These are phyloP conservation scores for Belgica antarctica DNA, from an alignment of 2,888 invertebrate species.

Conservation along the genomic window DNA sequence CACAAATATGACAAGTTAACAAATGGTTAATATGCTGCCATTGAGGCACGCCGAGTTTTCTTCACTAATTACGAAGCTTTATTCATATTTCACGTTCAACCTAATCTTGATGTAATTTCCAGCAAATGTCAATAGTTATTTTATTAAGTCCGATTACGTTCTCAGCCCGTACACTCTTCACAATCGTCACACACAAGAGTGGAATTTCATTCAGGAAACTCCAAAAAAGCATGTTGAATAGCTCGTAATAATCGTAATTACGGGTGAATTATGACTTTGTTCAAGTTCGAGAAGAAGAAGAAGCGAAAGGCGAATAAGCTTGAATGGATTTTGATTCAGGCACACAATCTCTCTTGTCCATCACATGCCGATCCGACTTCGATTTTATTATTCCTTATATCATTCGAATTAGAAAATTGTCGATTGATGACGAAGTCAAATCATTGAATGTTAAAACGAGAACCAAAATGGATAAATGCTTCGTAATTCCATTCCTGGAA, in stretches of 20 bases:
- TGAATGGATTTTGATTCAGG: not conserved
- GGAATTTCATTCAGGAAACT: slow-evolving; percentile 27
- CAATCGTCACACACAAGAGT: not conserved
- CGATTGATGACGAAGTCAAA: slow-evolving; percentile 39
- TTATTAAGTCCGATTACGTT: slow-evolving; percentile 33
- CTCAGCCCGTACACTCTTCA: too few species aligned
- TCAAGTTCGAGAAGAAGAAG: not conserved
- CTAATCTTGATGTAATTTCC: slow-evolving; percentile 34
- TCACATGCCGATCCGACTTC: slow-evolving; percentile 8
- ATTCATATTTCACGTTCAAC: not conserved
- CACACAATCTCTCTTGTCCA: slow-evolving; percentile 26
- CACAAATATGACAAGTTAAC: slow-evolving; percentile 37
- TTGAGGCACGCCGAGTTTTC: slow-evolving; percentile 6
- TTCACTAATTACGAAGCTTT: slow-evolving; percentile 37
- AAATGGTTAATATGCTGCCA: slow-evolving; percentile 36
- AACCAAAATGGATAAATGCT: too few species aligned
- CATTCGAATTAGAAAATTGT: slow-evolving; percentile 30
- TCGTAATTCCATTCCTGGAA: slow-evolving; percentile 30
- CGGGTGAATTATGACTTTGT: slow-evolving; percentile 35
- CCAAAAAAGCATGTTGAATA: not conserved
- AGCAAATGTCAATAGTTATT: slow-evolving; percentile 37
- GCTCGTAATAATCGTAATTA: slow-evolving; percentile 41
- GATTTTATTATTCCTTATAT: slow-evolving; percentile 22
- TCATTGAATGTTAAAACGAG: not conserved
- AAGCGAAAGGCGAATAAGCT: not conserved